A percentile compares a stretch with the other conserved stretches of the same genome.
Evolutionary conservation across 2,797 vertebrate genomes (phyloP).

Genomic region (Lutjanus campechanus): DNA sequence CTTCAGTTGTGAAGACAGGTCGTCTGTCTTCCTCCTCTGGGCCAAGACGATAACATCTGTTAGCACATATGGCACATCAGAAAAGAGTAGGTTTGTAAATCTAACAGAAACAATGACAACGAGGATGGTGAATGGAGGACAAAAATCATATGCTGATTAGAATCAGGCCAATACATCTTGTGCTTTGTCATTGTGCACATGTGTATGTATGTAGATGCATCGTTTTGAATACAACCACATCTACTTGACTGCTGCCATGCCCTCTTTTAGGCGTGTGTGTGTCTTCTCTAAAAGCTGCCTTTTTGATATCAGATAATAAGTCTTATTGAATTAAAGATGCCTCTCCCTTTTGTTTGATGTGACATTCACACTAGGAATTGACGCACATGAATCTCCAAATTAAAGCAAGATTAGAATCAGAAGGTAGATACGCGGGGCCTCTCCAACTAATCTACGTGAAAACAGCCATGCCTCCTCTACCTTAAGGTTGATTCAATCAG

Average conservation of each 20-base stretch:
- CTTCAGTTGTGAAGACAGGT: slow-evolving; percentile 84
- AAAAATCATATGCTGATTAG: slow-evolving; percentile 75
- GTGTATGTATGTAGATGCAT: slow-evolving; percentile 5
- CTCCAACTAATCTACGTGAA: slow-evolving; percentile 53
- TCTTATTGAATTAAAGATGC: slow-evolving; percentile 57
- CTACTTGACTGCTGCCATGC: slow-evolving; percentile 7
- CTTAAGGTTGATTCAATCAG: slow-evolving; percentile 45
- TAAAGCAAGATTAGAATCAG: slow-evolving; percentile 57
- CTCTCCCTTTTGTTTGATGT: slow-evolving; percentile 38
- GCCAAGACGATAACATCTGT: slow-evolving; percentile 85
- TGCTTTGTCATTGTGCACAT: slow-evolving; percentile 25
- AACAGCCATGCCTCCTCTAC: slow-evolving; percentile 24
- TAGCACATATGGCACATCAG: slow-evolving; percentile 82
- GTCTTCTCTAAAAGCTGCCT: slow-evolving; percentile 17
- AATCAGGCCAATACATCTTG: slow-evolving; percentile 57
- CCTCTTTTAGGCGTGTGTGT: background rate
- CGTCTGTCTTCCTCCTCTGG: slow-evolving; percentile 83
- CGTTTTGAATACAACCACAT: slow-evolving; percentile 11
- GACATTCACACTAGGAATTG: slow-evolving; percentile 13
- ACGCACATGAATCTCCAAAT: slow-evolving; percentile 47
- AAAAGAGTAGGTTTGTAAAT: slow-evolving; percentile 80
- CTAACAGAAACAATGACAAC: slow-evolving; percentile 79
- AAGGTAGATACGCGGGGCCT: background rate
- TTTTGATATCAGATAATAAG: slow-evolving; percentile 40
- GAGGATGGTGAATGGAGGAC: slow-evolving; percentile 54